These are phyloP conservation scores for Achatina immaculata DNA, from an alignment of 1,140 invertebrate genomes.

Conservation along the genomic window DNA sequence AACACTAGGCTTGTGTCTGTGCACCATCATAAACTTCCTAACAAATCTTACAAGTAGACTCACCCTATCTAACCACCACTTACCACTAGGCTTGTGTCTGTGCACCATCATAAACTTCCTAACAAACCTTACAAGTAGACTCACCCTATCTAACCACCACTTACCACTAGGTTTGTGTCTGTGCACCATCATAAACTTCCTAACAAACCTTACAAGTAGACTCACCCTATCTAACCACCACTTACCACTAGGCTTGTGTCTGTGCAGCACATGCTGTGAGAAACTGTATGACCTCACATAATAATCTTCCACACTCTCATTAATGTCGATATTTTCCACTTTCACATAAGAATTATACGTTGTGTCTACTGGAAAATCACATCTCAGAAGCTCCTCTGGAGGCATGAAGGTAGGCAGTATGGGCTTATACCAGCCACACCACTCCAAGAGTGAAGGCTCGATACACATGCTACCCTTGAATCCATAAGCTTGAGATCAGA, in stretches of 20 bases:
- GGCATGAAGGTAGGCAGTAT: conserved; percentile 85
- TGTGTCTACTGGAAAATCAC: conserved; percentile 81
- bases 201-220: too few species aligned
- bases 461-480: conserved; percentile 77
- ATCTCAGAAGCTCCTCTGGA: conserved; percentile 78
- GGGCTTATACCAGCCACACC: conserved; percentile 89
- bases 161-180: conserved; percentile 37
- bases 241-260: conserved; percentile 55
- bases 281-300: conserved; percentile 76
- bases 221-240: too few species aligned
- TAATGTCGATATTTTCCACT: conserved; percentile 69
- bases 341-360: conserved; percentile 79
- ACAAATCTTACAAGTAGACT: too few species aligned
- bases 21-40: too few species aligned
- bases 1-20: too few species aligned
- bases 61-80: too few species aligned
- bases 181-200: too few species aligned
- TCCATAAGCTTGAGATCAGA: conserved; percentile 68
- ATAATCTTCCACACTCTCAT: conserved; percentile 76
- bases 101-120: too few species aligned
- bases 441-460: conserved; percentile 93
- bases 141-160: neutral
- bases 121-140: neutral
- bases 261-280: conserved; percentile 65
- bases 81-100: too few species aligned